A percentile compares a stretch with the other conserved stretches of the same genome.
Evolutionary conservation across 2,888 invertebrate genomes (phyloP).

Genomic region (Apeira syringaria): DNA sequence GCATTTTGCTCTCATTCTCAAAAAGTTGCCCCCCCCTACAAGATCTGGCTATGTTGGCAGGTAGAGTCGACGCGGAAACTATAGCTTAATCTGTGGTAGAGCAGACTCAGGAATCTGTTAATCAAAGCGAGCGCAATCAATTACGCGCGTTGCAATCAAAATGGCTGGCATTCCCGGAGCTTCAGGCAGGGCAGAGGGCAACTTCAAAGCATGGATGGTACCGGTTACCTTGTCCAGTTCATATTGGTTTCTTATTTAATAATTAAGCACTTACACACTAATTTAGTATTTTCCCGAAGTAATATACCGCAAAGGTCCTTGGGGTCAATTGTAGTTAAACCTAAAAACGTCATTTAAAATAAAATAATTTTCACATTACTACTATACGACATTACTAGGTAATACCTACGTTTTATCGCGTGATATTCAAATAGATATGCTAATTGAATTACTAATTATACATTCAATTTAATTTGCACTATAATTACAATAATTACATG

Average conservation of each 20-base stretch:
- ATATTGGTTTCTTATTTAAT: too few species aligned
- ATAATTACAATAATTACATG: constrained; percentile 25
- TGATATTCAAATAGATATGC: constrained; percentile 33
- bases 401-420: constrained; percentile 27
- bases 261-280: too few species aligned
- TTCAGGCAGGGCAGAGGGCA: constrained; percentile 46
- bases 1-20: too few species aligned
- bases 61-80: constrained; percentile 22
- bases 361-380: too few species aligned
- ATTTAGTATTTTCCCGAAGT: too few species aligned
- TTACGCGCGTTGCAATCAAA: constrained; percentile 73
- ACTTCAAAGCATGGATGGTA: constrained; percentile 47
- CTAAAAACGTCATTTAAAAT: too few species aligned
- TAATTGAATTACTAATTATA: constrained; percentile 42
- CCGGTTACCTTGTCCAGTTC: not conserved
- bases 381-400: too few species aligned
- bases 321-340: too few species aligned
- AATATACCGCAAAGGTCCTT: too few species aligned
- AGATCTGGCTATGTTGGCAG: constrained; percentile 21
- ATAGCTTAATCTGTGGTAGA: constrained; percentile 3
- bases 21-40: too few species aligned
- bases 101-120: constrained; percentile 66
- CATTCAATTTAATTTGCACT: constrained; percentile 34
- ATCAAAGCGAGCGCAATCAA: constrained; percentile 75
- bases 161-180: constrained; percentile 62